Percentiles rank a stretch among this genome's conserved stretches.
Conservation (phyloP, 1,140 invertebrate genomes). For the Lepidurus apus region DNA sequence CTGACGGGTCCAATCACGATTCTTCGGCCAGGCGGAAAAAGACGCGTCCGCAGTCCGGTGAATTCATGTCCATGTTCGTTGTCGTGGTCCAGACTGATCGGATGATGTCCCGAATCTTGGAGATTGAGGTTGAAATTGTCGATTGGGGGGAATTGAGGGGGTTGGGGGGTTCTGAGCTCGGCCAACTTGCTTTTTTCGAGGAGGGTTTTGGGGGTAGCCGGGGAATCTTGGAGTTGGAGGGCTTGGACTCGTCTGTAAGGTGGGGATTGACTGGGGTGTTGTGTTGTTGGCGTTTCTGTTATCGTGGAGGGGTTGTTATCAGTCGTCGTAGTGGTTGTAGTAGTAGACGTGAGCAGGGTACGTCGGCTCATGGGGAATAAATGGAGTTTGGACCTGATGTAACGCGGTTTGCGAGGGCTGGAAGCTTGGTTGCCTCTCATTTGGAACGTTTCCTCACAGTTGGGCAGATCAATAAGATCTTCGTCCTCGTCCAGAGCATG, state of each 20-base stretch:
- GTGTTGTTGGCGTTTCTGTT: background rate
- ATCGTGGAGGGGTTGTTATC: background rate
- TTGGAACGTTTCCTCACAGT: background rate
- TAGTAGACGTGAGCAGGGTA: background rate
- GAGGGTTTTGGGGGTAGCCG: slow-evolving; percentile 76
- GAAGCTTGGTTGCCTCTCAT: background rate
- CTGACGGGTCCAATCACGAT: background rate
- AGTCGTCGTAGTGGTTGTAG: background rate
- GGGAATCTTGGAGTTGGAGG: slow-evolving; percentile 72
- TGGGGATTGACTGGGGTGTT: slow-evolving; percentile 47
- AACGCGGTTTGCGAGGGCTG: background rate
- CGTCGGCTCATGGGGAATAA: slow-evolving; percentile 3
- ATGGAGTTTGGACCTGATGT: background rate
- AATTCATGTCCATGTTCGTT: slow-evolving; percentile 50
- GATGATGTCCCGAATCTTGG: background rate
- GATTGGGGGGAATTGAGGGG: background rate
- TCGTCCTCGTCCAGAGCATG: background rate
- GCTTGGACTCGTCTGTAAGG: slow-evolving; percentile 76
- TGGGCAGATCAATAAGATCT: background rate
- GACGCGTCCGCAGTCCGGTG: slow-evolving; percentile 48
- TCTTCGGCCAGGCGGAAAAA: slow-evolving; percentile 47
- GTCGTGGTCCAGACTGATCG: slow-evolving; percentile 41
- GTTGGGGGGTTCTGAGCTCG: slow-evolving; percentile 48
- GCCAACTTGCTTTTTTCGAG: slow-evolving; percentile 64
- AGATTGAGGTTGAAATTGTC: background rate